These are phyloP conservation scores for Nymphalis io DNA, from an alignment of 1,140 invertebrate genomes.

Conservation along the genomic window DNA sequence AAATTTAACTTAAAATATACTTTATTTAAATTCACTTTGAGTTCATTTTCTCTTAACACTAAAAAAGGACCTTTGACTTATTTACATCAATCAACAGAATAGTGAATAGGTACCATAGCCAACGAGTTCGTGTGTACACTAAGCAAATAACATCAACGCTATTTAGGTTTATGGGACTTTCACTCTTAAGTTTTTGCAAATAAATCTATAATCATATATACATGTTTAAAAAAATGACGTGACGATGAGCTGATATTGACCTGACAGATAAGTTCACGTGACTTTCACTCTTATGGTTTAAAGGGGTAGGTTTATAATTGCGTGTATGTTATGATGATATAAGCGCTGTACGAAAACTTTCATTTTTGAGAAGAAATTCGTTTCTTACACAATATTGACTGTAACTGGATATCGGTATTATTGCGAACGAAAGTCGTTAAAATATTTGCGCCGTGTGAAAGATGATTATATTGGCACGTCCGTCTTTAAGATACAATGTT, in stretches of 20 bases:
- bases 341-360: slow-evolving; percentile 51
- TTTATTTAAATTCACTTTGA: neutral
- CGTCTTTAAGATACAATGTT: neutral
- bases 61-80: slow-evolving; percentile 19
- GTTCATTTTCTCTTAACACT: neutral
- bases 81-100: slow-evolving; percentile 31
- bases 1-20: neutral
- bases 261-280: slow-evolving; percentile 13
- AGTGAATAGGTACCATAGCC: slow-evolving; percentile 18
- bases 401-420: slow-evolving; percentile 31
- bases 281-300: slow-evolving; percentile 45
- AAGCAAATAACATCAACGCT: neutral
- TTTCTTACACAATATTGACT: slow-evolving; percentile 42
- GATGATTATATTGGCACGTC: neutral
- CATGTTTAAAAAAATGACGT: neutral
- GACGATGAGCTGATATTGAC: neutral
- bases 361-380: slow-evolving; percentile 51
- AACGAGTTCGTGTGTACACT: slow-evolving; percentile 24
- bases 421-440: slow-evolving; percentile 28
- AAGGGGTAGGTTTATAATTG: slow-evolving; percentile 42
- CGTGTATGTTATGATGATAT: slow-evolving; percentile 41
- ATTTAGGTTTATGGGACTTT: slow-evolving; percentile 13
- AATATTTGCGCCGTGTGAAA: slow-evolving; percentile 23
- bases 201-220: slow-evolving; percentile 15
- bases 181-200: slow-evolving; percentile 18